Evolutionary conservation across 2,888 invertebrate species (phyloP), one percentile per base, ranked within the genome.

Genomic region (Mimachlamys varia): DNA sequence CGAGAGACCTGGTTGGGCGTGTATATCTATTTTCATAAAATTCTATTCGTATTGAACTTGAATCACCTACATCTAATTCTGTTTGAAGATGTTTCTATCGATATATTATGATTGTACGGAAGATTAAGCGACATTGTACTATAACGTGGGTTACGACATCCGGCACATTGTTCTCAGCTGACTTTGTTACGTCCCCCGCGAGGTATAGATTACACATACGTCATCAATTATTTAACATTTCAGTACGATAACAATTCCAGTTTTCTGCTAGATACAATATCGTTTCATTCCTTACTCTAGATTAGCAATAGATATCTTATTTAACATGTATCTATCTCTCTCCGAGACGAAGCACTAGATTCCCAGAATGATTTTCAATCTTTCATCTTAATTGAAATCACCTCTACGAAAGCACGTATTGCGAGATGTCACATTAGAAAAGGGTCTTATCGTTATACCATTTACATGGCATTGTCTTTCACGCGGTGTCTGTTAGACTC

Each of bases 371-470:
- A 27, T 15, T 33, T 27, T 33, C 27, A 76, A 76, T 33, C 27
- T 76, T 22, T 7, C 0, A 76, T 76, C 76, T 76, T 76, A 76
- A 76, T 76, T 76, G 76, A 76, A 76, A 76, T 76, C 76, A 33
- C 27, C 33, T 7, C 76, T 27, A 27, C 12, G n/a, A 12, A 33
- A 22, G 7, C 27, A 33, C 76, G 7, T 76, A 76, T 76, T 33
- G 76, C 33, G 2, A 33, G 33, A 76, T 33, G 76, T 33, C 76
- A 7, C 76, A 76, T 76, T 76, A 3, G 10, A 76, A 22, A 62
- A 15, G 33, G 33, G 76, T 33, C 12, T 76, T 76, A 76, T 33
- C 76, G 1, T 33, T 13, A 33, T 12, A 33, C 22, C 33, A 76
- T 27, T 76, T 27, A 27, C 22, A 76, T 10, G 62, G 22, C 33